Conservation (phyloP, 2,113 vertebrate species). For the Aramus guarauna region DNA sequence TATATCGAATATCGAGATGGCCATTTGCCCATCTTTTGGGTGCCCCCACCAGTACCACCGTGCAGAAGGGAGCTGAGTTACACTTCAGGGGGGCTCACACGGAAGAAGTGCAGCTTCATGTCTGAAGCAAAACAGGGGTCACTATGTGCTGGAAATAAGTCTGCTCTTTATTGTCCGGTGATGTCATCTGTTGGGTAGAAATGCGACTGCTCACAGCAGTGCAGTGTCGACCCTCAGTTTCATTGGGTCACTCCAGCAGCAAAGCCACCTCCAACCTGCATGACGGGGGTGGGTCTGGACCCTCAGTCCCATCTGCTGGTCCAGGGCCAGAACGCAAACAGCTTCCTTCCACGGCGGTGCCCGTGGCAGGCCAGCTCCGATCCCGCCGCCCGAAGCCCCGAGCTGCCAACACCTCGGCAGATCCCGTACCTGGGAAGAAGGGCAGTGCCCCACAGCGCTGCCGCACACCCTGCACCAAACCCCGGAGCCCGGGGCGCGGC, state of each 20-base stretch:
- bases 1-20: accelerated
- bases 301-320: accelerated
- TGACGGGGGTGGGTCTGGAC: no score
- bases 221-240: accelerated
- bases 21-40: accelerated
- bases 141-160: not conserved
- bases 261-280: no score
- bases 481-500: accelerated
- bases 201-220: accelerated
- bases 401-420: no score
- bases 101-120: accelerated
- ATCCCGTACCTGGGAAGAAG: accelerated
- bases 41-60: accelerated
- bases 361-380: not conserved
- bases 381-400: accelerated
- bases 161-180: not conserved
- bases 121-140: not conserved
- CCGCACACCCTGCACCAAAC: accelerated
- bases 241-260: accelerated
- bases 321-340: accelerated
- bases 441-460: accelerated
- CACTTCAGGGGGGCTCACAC: accelerated
- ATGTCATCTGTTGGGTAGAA: not conserved
- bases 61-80: accelerated
- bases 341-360: no score